Evolutionary conservation across 2,888 invertebrate genomes (phyloP).

Genomic region (Torymus tubicola): DNA sequence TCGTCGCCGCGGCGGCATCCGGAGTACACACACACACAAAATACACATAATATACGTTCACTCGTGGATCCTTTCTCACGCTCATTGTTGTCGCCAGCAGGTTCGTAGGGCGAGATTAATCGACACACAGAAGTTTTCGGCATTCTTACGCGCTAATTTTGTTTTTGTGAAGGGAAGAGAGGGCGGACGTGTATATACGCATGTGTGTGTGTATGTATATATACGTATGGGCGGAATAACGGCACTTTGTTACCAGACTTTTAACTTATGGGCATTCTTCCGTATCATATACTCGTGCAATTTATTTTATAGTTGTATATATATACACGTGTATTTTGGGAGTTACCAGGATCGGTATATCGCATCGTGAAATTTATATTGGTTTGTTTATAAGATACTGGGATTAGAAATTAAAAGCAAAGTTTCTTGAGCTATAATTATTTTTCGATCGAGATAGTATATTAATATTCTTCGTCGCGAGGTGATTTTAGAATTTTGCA

Average conservation of each 20-base stretch:
- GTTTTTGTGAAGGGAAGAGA: background rate
- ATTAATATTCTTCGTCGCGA: too few relatives aligned
- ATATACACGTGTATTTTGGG: too few relatives aligned
- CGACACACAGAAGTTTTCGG: slow-evolving; percentile 31
- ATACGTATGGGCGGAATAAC: background rate
- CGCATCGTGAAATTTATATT: too few relatives aligned
- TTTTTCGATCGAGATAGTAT: too few relatives aligned
- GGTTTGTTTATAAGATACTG: too few relatives aligned
- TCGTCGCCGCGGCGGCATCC: background rate
- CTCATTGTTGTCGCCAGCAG: too few relatives aligned
- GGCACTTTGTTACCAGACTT: background rate
- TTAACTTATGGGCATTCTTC: slow-evolving; percentile 35
- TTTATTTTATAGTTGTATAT: background rate
- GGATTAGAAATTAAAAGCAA: too few relatives aligned
- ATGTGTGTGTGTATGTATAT: background rate
- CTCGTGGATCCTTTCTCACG: too few relatives aligned
- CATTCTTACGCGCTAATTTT: slow-evolving; percentile 19
- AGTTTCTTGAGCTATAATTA: too few relatives aligned
- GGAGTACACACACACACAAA: background rate
- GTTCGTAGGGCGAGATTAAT: slow-evolving; percentile 21
- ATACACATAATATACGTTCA: background rate
- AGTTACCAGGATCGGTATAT: too few relatives aligned
- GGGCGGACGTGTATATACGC: background rate
- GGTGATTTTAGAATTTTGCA: too few relatives aligned
- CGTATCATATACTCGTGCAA: background rate